Conservation (phyloP, 2,888 invertebrate genomes). For the Pseudanteris insignis region DNA sequence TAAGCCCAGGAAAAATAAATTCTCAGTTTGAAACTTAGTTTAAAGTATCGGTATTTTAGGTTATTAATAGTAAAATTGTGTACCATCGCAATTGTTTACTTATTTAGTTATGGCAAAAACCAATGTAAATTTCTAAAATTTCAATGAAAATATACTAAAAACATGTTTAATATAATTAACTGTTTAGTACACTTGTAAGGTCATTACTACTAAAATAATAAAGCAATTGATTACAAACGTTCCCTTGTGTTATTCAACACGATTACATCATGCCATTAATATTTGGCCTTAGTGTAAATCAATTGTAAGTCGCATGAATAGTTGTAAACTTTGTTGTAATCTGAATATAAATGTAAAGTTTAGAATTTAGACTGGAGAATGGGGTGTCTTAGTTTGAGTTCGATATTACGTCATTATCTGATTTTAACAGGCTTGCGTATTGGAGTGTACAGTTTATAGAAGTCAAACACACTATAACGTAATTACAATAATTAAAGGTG, state of each 20-base stretch:
- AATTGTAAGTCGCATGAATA: constrained; percentile 1
- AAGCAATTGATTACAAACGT: neutral
- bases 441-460: constrained; percentile 18
- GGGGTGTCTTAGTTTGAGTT: constrained; percentile 22
- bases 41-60: too few relatives aligned
- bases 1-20: too few relatives aligned
- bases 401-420: constrained; percentile 26
- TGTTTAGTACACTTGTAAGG: too few relatives aligned
- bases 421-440: constrained; percentile 12
- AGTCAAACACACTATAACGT: constrained; percentile 22
- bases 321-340: constrained; percentile 14
- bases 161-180: too few relatives aligned
- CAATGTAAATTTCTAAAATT: too few relatives aligned
- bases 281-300: neutral
- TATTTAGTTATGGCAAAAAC: too few relatives aligned
- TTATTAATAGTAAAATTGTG: too few relatives aligned
- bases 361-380: constrained; percentile 21
- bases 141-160: too few relatives aligned
- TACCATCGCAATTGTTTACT: too few relatives aligned
- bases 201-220: too few relatives aligned
- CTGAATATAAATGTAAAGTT: constrained; percentile 16
- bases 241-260: neutral
- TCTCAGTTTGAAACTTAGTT: too few relatives aligned
- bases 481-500: constrained; percentile 24
- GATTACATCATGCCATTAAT: neutral